phyloP scores from a whole-genome alignment of 2,888 invertebrate genomes.

The Eudemis profundana region DNA sequence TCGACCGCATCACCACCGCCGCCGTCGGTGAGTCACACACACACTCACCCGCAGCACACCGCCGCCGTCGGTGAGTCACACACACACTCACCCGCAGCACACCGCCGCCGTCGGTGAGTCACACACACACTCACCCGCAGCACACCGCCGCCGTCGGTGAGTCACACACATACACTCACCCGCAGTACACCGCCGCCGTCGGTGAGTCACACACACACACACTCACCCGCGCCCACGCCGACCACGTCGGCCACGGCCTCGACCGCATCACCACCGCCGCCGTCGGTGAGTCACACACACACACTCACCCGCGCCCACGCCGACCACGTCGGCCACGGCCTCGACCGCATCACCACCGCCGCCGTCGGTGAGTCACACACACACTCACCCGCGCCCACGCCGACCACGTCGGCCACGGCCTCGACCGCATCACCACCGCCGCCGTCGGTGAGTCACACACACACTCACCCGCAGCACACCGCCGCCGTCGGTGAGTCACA shows the following conservation, averaged over 20 bases:
- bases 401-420: conserved; percentile 99
- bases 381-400: conserved; percentile 98
- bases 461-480: conserved; percentile 97
- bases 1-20: too few species aligned
- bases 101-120: too few species aligned
- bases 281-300: conserved; percentile 87
- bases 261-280: conserved; percentile 98
- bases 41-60: too few species aligned
- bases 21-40: too few species aligned
- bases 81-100: too few species aligned
- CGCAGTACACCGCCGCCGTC: conserved; percentile 98
- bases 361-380: conserved; percentile 90
- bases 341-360: conserved; percentile 97
- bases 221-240: conserved; percentile 98
- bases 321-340: conserved; percentile 99
- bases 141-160: too few species aligned
- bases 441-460: conserved; percentile 90
- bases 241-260: conserved; percentile 99
- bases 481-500: conserved; percentile 99
- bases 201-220: conserved; percentile 84
- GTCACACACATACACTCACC: conserved; percentile 87
- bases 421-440: conserved; percentile 97
- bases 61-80: too few species aligned
- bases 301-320: conserved; percentile 99
- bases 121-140: too few species aligned